Percentiles rank a stretch among this genome's conserved stretches.
Conservation (phyloP, 2,113 vertebrate species). For the Eurystomus gularis region DNA sequence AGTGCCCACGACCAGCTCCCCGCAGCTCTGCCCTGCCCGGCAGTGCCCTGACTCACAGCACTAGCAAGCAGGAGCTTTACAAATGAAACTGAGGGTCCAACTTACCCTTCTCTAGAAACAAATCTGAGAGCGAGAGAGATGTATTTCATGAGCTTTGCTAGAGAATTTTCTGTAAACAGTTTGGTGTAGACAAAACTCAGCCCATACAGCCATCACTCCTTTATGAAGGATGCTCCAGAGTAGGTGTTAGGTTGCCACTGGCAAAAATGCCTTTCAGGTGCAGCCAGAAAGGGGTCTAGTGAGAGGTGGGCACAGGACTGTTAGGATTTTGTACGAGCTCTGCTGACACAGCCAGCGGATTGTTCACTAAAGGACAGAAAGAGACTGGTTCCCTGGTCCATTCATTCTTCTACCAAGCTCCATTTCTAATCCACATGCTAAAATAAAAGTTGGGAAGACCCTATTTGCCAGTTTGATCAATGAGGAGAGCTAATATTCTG, state of each 20-base stretch:
- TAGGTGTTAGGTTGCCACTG: background rate
- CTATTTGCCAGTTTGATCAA: background rate
- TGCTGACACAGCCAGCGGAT: background rate
- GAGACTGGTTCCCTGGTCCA: background rate
- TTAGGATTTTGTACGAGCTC: background rate
- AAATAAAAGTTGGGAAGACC: background rate
- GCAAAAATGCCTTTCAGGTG: background rate
- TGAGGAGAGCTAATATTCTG: background rate
- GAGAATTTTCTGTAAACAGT: background rate
- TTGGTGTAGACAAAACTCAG: background rate
- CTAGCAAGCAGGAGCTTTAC: background rate
- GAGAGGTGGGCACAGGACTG: background rate
- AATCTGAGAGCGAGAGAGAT: background rate
- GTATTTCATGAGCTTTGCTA: background rate
- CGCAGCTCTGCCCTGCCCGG: background rate
- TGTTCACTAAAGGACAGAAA: background rate
- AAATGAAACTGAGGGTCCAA: background rate
- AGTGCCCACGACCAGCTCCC: background rate
- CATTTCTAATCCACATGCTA: background rate
- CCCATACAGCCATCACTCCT: background rate
- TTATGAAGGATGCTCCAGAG: background rate
- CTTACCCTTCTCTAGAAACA: background rate
- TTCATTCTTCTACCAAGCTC: background rate
- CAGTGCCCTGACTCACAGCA: background rate
- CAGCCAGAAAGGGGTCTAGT: background rate